A percentile compares a stretch with the other conserved stretches of the same genome.
phyloP scores from a whole-genome alignment of 1,140 invertebrate genomes.

The Apolygus lucorum region DNA sequence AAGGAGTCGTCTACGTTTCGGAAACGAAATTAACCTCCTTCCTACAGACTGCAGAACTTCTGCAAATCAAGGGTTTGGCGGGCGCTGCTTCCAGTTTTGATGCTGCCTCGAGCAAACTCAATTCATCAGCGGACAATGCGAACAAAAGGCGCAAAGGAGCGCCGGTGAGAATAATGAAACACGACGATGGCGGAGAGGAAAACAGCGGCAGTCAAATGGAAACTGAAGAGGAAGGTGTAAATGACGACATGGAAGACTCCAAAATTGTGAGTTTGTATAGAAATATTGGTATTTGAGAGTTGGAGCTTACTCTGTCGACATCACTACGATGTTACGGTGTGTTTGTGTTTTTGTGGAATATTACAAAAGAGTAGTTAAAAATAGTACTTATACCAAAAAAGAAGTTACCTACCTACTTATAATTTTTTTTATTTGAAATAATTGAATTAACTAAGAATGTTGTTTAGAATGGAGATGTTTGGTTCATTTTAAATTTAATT shows the following conservation, averaged over 20 bases:
- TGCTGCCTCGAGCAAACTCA: conserved; percentile 25
- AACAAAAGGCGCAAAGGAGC: conserved; percentile 31
- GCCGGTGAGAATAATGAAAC: conserved; percentile 31
- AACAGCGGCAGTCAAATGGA: conserved; percentile 23
- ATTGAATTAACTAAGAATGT: too few species aligned
- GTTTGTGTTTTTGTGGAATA: too few species aligned
- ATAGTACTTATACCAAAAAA: too few species aligned
- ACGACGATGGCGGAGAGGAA: conserved; percentile 28
- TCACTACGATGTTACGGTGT: too few species aligned
- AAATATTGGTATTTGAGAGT: too few species aligned
- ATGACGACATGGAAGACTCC: conserved; percentile 21
- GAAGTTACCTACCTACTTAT: too few species aligned
- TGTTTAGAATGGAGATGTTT: too few species aligned
- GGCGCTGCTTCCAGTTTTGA: conserved; percentile 42
- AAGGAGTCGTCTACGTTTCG: conserved; percentile 83
- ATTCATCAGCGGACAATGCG: conserved; percentile 10
- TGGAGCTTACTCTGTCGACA: too few species aligned
- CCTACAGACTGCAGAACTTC: conserved; percentile 74
- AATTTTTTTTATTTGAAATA: too few species aligned
- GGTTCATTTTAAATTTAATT: too few species aligned
- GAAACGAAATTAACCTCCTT: conserved; percentile 79
- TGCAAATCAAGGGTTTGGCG: conserved; percentile 80
- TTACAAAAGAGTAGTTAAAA: too few species aligned
- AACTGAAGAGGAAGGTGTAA: conserved; percentile 19
- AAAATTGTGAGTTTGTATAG: conserved; percentile 30